Conservation (phyloP, 2,113 vertebrate species). For the mouse (Mus musculus) region GRCm39 chr12:37726001-37726500, state of each 20-base stretch:
- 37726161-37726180: constrained; percentile 45
- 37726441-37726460: neutral
- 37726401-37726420: constrained; percentile 5
- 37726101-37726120: constrained; percentile 45
- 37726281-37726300: constrained; percentile 53
- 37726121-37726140: constrained; percentile 47
- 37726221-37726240: constrained; percentile 49
- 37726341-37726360: neutral
- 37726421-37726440: neutral
- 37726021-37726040: neutral
- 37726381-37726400: neutral
- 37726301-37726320: constrained; percentile 25
- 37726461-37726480: neutral
- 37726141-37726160: constrained; percentile 40
- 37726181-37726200: constrained; percentile 4
- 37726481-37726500: too few species aligned
- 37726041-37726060: constrained; percentile 32
- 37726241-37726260: constrained; percentile 13
- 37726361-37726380: neutral
- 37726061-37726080: constrained; percentile 18
- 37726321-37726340: constrained; percentile 44
- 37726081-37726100: constrained; percentile 12
- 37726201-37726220: constrained; percentile 55
- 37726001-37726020: constrained; percentile 7
- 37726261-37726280: constrained; percentile 47